These are phyloP conservation scores for Dinothrombium tinctorium DNA, from an alignment of 1,140 invertebrate genomes.

Conservation along the genomic window DNA sequence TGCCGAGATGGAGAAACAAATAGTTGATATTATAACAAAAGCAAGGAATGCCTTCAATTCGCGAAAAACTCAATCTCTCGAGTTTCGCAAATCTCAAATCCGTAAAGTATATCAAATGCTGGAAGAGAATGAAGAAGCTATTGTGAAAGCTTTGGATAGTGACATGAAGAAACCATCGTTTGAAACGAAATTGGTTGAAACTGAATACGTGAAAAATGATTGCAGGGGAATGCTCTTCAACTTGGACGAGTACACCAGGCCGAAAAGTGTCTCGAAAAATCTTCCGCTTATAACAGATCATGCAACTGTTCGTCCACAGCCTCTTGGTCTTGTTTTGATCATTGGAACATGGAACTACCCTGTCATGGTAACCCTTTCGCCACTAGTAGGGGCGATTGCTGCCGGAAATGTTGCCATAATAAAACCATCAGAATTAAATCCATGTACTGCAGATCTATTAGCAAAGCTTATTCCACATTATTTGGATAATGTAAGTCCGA, in stretches of 20 bases:
- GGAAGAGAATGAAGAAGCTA: conserved; percentile 44
- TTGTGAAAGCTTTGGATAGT: conserved; percentile 42
- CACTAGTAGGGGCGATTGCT: conserved; percentile 27
- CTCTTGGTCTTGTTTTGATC: conserved; percentile 28
- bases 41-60: conserved; percentile 17
- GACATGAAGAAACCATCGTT: conserved; percentile 42
- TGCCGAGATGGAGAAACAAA: too few species aligned
- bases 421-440: conserved; percentile 31
- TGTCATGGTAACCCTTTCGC: conserved; percentile 25
- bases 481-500: conserved; percentile 20
- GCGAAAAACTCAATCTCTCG: conserved; percentile 18
- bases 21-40: too few species aligned
- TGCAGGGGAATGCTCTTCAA: conserved; percentile 20
- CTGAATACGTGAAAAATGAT: conserved; percentile 20
- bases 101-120: conserved; percentile 43
- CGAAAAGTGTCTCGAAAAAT: conserved; percentile 20
- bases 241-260: conserved; percentile 23
- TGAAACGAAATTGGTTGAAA: conserved; percentile 22
- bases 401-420: conserved; percentile 31
- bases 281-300: conserved; percentile 26
- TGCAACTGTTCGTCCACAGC: conserved; percentile 26
- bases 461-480: conserved; percentile 26
- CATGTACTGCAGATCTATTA: conserved; percentile 21
- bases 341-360: conserved; percentile 36
- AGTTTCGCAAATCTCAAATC: conserved; percentile 47